Percentiles rank a stretch among this genome's conserved stretches.
Conservation (phyloP, 2,888 invertebrate species). For the Neelides folsomi region DNA sequence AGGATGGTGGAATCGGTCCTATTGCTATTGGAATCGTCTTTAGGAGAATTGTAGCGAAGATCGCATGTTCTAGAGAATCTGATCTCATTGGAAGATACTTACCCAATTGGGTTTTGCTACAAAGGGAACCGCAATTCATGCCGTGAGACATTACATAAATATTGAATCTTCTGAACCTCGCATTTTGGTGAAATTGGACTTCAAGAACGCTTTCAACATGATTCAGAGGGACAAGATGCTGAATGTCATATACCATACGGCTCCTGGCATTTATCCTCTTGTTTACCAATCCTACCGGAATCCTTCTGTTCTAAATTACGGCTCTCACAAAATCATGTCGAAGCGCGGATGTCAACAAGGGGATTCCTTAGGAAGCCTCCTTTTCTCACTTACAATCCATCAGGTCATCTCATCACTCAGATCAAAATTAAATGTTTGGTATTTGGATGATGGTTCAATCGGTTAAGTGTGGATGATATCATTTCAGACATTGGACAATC, state of each 20-base stretch:
- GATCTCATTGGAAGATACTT: neutral
- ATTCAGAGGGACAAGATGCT: constrained; percentile 4
- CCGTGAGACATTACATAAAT: no score
- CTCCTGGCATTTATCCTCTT: neutral
- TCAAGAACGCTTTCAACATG: constrained; percentile 11
- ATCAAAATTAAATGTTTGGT: constrained; percentile 7
- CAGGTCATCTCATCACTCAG: neutral
- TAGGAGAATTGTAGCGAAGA: constrained; percentile 7
- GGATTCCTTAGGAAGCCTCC: constrained; percentile 5
- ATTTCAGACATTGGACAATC: constrained; percentile 4
- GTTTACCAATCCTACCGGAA: constrained; percentile 1
- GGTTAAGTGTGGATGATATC: neutral
- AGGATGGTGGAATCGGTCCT: constrained; percentile 15
- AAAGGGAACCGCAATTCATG: constrained; percentile 5
- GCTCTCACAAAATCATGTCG: neutral
- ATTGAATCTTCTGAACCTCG: neutral
- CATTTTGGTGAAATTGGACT: constrained; percentile 11
- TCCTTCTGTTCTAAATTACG: constrained; percentile 4
- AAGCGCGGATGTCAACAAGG: constrained; percentile 2
- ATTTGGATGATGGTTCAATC: constrained; percentile 11
- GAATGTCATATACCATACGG: neutral
- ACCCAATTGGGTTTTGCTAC: constrained; percentile 9
- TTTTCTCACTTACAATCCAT: constrained; percentile 9
- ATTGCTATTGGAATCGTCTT: constrained; percentile 10
- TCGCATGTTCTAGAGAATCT: neutral